These are phyloP conservation scores for Paracyclopina nana DNA, from an alignment of 1,140 invertebrate genomes.

Conservation along the genomic window DNA sequence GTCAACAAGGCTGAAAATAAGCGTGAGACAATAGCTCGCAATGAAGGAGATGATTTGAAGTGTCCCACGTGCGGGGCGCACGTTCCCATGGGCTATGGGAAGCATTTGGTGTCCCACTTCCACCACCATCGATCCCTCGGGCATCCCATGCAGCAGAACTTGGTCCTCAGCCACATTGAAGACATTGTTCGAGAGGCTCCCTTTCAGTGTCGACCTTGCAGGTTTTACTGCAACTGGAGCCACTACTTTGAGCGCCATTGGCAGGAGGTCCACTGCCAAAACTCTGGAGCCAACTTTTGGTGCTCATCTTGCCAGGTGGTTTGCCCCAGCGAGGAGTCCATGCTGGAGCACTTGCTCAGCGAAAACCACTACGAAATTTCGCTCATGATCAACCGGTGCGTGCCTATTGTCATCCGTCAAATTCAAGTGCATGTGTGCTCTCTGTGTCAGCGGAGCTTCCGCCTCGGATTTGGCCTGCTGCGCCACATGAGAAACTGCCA, in stretches of 20 bases:
- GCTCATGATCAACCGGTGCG: constrained; percentile 1
- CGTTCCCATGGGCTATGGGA: no score
- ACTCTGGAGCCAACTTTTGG: not conserved
- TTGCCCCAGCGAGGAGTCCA: not conserved
- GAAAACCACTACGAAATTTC: constrained; percentile 7
- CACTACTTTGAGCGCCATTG: not conserved
- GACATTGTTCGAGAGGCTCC: constrained; percentile 3
- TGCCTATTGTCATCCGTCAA: constrained; percentile 4
- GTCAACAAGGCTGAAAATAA: no score
- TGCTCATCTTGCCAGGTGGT: constrained; percentile 5
- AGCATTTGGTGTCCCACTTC: constrained; percentile 6
- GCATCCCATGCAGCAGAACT: not conserved
- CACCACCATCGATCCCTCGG: constrained; percentile 9
- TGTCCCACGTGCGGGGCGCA: no score
- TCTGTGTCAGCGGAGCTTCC: not conserved
- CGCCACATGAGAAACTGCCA: not conserved
- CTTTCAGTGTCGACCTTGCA: constrained; percentile 1
- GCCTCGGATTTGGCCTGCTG: not conserved
- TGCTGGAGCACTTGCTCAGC: not conserved
- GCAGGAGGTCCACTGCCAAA: not conserved
- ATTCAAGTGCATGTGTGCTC: not conserved
- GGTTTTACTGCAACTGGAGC: constrained; percentile 11
- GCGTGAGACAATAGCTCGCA: no score
- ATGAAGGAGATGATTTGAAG: no score
- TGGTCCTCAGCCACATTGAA: constrained; percentile 1